phyloP scores from a whole-genome alignment of 2,113 vertebrate genomes.

The Dolichallabes microphthalmus region DNA sequence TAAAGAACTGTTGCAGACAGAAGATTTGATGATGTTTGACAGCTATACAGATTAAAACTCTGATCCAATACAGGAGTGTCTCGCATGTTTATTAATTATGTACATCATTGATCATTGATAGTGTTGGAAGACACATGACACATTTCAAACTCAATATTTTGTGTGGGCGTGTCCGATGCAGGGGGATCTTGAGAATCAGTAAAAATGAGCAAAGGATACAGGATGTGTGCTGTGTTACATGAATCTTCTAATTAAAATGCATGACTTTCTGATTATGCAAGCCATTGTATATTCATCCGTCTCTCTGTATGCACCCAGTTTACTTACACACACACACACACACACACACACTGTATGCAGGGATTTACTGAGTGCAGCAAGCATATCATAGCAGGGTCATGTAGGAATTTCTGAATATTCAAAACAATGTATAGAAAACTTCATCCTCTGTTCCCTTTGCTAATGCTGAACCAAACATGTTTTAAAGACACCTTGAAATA shows the following conservation, averaged over 20 bases:
- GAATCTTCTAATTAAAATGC: not conserved
- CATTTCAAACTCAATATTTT: not conserved
- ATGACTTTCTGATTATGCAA: not conserved
- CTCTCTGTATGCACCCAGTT: not conserved
- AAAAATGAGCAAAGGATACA: not conserved
- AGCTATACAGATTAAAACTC: not conserved
- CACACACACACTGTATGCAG: not conserved
- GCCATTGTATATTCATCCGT: not conserved
- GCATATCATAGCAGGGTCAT: not conserved
- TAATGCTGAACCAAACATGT: too few species aligned
- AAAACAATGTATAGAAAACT: not conserved
- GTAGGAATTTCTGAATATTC: not conserved
- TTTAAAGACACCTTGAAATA: too few species aligned
- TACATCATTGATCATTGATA: not conserved
- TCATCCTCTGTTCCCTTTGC: too few species aligned
- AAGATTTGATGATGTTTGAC: not conserved
- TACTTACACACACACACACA: too few species aligned
- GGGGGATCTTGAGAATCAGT: not conserved
- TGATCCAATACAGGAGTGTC: not conserved
- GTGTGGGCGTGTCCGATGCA: not conserved
- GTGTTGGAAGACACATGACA: not conserved
- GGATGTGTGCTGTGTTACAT: not conserved
- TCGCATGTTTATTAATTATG: constrained; percentile 10
- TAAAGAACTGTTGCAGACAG: not conserved
- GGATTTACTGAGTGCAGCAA: not conserved